These are phyloP conservation scores for Tinamus guttatus DNA, from an alignment of 2,113 vertebrate genomes.

Conservation along the genomic window DNA sequence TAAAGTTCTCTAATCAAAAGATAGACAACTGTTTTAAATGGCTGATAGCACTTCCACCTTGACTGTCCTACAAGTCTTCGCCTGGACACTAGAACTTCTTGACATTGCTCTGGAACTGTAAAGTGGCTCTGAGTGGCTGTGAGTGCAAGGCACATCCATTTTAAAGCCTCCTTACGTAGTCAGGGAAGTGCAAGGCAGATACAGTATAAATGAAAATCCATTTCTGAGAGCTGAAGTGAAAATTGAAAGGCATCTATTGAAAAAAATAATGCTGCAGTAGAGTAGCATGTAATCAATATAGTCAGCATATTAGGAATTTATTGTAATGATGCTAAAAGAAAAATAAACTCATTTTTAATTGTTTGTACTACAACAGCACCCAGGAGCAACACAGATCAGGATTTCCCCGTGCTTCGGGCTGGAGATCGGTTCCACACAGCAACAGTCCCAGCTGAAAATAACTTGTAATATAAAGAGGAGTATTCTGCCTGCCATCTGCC, in stretches of 20 bases:
- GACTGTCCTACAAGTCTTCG: background rate
- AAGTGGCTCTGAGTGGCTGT: constrained; percentile 27
- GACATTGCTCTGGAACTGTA: constrained; percentile 10
- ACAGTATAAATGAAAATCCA: background rate
- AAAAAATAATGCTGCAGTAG: background rate
- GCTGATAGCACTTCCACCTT: background rate
- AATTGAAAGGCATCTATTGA: background rate
- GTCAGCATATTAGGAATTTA: background rate
- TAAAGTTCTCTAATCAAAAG: constrained; percentile 23
- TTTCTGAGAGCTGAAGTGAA: constrained; percentile 7
- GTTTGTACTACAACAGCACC: background rate
- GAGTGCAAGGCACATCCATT: constrained; percentile 37
- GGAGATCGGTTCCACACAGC: background rate
- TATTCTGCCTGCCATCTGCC: background rate
- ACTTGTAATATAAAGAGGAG: background rate
- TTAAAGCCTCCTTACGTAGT: background rate
- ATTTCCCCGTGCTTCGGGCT: background rate
- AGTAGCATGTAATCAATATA: background rate
- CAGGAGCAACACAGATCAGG: background rate
- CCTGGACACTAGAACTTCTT: background rate
- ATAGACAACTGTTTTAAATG: background rate
- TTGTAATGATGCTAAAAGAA: background rate
- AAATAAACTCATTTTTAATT: background rate
- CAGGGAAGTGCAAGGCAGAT: background rate
- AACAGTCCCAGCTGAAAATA: background rate